Evolutionary conservation across 2,113 vertebrate genomes (phyloP), one percentile per base, ranked within the genome.

Genomic region (Cacatua alba): DNA sequence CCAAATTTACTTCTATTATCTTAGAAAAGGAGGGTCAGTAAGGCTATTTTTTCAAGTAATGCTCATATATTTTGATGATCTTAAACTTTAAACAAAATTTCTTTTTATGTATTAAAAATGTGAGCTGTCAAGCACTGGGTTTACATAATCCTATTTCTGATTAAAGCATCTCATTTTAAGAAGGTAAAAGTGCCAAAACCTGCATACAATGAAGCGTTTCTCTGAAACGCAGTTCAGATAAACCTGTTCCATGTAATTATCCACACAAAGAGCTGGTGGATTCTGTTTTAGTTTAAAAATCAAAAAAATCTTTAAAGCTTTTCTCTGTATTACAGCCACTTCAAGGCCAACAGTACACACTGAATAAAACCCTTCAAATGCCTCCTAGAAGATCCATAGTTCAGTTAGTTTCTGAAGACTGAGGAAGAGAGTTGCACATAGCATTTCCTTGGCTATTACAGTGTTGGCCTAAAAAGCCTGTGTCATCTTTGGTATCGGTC

Each of bases 51-150:
- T 95, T 89, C 33, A 29, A 70, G n/a, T 68, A 88, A 74, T 68
- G 52, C 14, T 90, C 33, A 5, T 64, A 19, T 35, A 88, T 90
- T 72, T 83, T 52, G 1, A 8, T 68, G 49, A 78, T 87, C 39
- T 78, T 88, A 85, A 82, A 75, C 43, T 78, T 95, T 81, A 95
- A 96, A 83, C 6, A 64, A 86, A 92, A 84, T 93, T 90, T 85
- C 2, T 82, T 85, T 94, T 92, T 84, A 10, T 44, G 9, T 85
- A 69, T 82, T 84, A 69, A 88, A 96, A 96, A 92, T 67, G 11
- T 28, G 59, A 95, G 31, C 57, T 75, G 43, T 90, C 72, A 88
- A 91, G 52, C 37, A 44, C 25, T 39, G 33, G 13, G 19, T 81
- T 68, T 92, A 55, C 26, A 13, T 82, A 95, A 88, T 84, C 53